phyloP scores from a whole-genome alignment of 2,888 invertebrate genomes.

The Microdon myrmicae region DNA sequence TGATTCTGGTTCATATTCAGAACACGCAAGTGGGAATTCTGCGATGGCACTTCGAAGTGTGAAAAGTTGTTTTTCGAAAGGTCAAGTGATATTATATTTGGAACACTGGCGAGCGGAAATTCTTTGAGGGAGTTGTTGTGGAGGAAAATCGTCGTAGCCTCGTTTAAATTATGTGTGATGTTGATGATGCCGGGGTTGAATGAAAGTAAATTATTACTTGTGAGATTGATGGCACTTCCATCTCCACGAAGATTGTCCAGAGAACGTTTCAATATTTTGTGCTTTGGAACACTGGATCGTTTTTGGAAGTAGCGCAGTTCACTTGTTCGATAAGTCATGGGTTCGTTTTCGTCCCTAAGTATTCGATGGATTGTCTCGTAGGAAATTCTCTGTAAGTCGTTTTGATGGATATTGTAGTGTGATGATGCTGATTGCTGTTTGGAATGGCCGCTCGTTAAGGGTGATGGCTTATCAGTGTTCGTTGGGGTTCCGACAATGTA shows the following conservation, averaged over 20 bases:
- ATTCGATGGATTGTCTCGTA: constrained; percentile 63
- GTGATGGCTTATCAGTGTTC: constrained; percentile 10
- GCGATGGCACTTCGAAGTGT: constrained; percentile 24
- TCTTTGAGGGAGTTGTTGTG: constrained; percentile 56
- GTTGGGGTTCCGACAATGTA: constrained; percentile 32
- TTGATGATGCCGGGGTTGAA: constrained; percentile 8
- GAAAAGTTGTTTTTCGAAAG: constrained; percentile 31
- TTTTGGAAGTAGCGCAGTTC: constrained; percentile 59
- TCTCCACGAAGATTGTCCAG: neutral
- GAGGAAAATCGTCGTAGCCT: constrained; percentile 56
- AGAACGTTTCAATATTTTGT: constrained; percentile 52
- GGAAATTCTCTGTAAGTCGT: constrained; percentile 58
- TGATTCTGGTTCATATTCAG: constrained; percentile 55
- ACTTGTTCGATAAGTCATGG: constrained; percentile 57
- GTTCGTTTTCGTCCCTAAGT: constrained; percentile 63
- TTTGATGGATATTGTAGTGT: constrained; percentile 56
- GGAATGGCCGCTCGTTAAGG: neutral
- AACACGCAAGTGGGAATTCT: constrained; percentile 27
- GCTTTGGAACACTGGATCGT: constrained; percentile 47
- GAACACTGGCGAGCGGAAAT: constrained; percentile 53
- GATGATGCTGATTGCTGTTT: constrained; percentile 22
- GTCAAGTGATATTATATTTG: constrained; percentile 34
- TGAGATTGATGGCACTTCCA: constrained; percentile 15
- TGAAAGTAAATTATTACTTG: constrained; percentile 4
- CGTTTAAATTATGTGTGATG: constrained; percentile 13